A percentile compares a stretch with the other conserved stretches of the same genome.
phyloP scores from a whole-genome alignment of 2,113 vertebrate genomes.

The Serilophus lunatus region DNA sequence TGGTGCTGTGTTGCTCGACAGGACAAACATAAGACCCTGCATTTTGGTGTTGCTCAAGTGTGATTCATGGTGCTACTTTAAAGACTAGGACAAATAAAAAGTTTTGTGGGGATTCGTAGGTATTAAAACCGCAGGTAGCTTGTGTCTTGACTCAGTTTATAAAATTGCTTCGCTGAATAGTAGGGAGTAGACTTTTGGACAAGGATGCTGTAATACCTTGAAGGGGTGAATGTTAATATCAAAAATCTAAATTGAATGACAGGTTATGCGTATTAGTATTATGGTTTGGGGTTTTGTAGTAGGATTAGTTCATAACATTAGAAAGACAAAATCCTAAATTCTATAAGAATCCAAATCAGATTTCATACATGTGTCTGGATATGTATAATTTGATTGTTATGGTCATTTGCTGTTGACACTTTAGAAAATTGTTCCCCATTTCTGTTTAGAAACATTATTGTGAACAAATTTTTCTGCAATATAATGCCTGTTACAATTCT shows the following conservation, averaged over 20 bases:
- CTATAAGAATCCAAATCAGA: neutral
- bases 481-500: neutral
- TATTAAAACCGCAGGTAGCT: neutral
- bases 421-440: neutral
- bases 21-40: neutral
- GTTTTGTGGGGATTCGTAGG: accelerated
- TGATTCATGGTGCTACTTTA: neutral
- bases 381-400: neutral
- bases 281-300: neutral
- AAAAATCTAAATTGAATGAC: neutral
- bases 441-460: neutral
- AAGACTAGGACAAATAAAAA: neutral
- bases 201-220: neutral
- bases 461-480: neutral
- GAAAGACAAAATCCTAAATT: neutral
- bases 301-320: neutral
- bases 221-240: neutral
- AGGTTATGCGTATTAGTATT: neutral
- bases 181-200: neutral
- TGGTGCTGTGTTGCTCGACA: neutral
- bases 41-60: neutral
- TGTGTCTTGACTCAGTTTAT: neutral
- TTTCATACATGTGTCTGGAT: neutral
- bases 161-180: neutral
- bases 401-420: neutral